These are phyloP conservation scores for Tetragonula carbonaria DNA, from an alignment of 2,888 invertebrate species.

Conservation along the genomic window DNA sequence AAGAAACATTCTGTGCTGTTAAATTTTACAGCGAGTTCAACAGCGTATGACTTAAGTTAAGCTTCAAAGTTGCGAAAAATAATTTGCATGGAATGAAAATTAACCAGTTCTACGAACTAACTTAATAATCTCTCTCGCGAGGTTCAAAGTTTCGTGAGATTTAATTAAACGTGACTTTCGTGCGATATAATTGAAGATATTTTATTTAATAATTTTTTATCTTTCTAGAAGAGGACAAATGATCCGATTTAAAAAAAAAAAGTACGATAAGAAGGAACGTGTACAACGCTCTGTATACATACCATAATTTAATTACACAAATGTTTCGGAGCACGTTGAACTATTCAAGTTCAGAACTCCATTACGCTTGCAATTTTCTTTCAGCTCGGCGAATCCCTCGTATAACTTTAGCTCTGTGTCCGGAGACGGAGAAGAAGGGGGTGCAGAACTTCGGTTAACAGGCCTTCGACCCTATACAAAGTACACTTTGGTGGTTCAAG, in stretches of 20 bases:
- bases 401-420: constrained; percentile 89
- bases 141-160: neutral
- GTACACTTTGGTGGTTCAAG: constrained; percentile 89
- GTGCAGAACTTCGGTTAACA: constrained; percentile 87
- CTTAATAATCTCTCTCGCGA: neutral
- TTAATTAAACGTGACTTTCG: neutral
- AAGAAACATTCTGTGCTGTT: neutral
- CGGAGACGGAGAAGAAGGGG: constrained; percentile 89
- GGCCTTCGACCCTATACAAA: constrained; percentile 88
- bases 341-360: constrained; percentile 31
- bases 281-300: too few species aligned
- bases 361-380: constrained; percentile 56
- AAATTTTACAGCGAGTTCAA: neutral
- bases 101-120: neutral
- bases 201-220: too few species aligned
- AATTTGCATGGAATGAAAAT: neutral
- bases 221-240: too few species aligned
- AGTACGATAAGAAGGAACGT: too few species aligned
- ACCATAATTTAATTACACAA: constrained; percentile 17
- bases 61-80: neutral
- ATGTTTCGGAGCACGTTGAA: constrained; percentile 16
- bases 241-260: too few species aligned
- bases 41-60: too few species aligned
- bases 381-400: constrained; percentile 84
- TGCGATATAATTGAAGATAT: neutral